Conservation (phyloP, 2,888 invertebrate genomes). For the Eupithecia dodoneata region DNA sequence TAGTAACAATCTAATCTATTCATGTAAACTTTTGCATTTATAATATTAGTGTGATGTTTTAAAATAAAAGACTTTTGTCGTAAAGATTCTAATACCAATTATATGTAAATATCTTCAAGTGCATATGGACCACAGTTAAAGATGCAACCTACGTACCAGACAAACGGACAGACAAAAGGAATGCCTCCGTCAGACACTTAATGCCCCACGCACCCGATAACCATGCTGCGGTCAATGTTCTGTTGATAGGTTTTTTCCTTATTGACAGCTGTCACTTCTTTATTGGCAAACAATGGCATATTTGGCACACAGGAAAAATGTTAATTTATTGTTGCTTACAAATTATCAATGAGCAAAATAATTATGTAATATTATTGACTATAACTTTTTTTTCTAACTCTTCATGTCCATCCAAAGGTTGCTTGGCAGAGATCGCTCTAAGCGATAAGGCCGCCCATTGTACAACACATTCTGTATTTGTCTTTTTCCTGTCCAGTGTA, state of each 20-base stretch:
- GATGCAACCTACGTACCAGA: conserved; percentile 54
- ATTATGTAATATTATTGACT: not conserved
- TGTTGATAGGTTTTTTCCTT: not conserved
- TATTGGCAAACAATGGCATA: not conserved
- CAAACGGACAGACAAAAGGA: conserved; percentile 58
- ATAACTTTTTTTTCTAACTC: no score
- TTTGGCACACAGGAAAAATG: not conserved
- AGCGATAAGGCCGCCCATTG: no score
- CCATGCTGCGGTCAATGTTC: conserved; percentile 45
- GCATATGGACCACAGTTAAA: conserved; percentile 33
- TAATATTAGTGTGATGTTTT: no score
- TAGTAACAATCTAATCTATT: no score
- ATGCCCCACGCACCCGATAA: conserved; percentile 64
- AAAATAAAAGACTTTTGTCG: no score
- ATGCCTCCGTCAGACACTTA: conserved; percentile 63
- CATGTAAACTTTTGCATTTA: no score
- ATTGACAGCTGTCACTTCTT: not conserved
- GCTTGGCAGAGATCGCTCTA: no score
- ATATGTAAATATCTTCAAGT: not conserved
- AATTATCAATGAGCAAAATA: not conserved
- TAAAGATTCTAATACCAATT: not conserved
- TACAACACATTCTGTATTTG: no score
- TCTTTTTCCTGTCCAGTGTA: no score
- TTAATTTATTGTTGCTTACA: not conserved
- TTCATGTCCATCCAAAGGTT: no score